phyloP scores from a whole-genome alignment of 2,888 invertebrate genomes.

The Hirtodrosophila trivittata region DNA sequence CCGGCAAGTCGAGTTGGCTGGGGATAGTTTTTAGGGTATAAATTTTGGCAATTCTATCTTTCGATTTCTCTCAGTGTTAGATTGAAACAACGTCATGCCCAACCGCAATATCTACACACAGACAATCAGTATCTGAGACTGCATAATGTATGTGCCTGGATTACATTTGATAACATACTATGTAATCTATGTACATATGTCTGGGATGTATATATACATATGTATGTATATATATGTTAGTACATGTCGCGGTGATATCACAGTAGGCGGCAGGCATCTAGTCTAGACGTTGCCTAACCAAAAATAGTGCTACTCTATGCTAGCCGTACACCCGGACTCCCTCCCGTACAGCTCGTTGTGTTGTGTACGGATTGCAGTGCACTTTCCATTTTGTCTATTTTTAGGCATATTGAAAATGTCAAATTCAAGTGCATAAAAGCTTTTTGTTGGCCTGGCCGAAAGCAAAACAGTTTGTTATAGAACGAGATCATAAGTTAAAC shows the following conservation, averaged over 20 bases:
- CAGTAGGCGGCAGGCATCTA: constrained; percentile 32
- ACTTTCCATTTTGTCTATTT: constrained; percentile 52
- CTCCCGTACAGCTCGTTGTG: no score
- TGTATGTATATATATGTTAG: constrained; percentile 16
- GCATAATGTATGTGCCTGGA: constrained; percentile 31
- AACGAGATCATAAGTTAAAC: constrained; percentile 24
- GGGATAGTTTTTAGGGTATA: no score
- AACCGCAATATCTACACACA: constrained; percentile 46
- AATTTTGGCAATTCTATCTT: no score
- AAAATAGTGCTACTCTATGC: constrained; percentile 54
- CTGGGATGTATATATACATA: constrained; percentile 9
- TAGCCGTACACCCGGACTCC: constrained; percentile 3
- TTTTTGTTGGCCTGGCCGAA: constrained; percentile 23
- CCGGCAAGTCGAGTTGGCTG: no score
- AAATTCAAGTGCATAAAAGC: constrained; percentile 60
- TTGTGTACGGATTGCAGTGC: constrained; percentile 17
- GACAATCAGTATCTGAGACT: constrained; percentile 3
- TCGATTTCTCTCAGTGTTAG: constrained; percentile 40
- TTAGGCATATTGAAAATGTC: constrained; percentile 60
- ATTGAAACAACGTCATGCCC: constrained; percentile 29
- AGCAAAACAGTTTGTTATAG: background rate
- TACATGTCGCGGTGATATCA: constrained; percentile 23
- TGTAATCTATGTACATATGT: constrained; percentile 15
- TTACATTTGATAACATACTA: constrained; percentile 62
- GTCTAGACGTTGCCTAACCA: constrained; percentile 63